These are phyloP conservation scores for Apis cerana DNA, from an alignment of 1,140 invertebrate species.

Conservation along the genomic window DNA sequence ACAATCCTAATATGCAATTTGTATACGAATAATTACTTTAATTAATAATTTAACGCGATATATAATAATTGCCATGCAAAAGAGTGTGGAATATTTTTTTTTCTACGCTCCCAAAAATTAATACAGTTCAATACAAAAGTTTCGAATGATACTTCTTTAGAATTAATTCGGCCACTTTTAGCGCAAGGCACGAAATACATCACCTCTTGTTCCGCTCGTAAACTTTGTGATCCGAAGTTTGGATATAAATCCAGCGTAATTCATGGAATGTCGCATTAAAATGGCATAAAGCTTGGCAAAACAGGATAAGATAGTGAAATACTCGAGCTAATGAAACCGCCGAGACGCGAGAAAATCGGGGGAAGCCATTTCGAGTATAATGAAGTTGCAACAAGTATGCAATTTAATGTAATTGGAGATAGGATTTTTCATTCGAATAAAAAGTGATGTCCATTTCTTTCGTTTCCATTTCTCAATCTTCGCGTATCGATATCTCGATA, in stretches of 20 bases:
- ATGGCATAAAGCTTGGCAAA: background rate
- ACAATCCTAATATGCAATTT: too few species aligned
- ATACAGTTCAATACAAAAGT: too few species aligned
- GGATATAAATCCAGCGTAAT: constrained; percentile 1
- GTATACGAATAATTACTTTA: too few species aligned
- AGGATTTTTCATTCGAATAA: too few species aligned
- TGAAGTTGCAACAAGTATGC: background rate
- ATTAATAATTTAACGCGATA: too few species aligned
- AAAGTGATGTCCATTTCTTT: too few species aligned
- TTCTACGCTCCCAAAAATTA: too few species aligned
- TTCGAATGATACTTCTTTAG: too few species aligned
- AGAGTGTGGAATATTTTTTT: too few species aligned
- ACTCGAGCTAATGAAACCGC: background rate
- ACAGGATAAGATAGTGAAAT: background rate
- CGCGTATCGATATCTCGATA: background rate
- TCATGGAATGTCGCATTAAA: background rate
- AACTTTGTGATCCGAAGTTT: background rate
- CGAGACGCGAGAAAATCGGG: background rate
- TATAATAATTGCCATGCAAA: too few species aligned
- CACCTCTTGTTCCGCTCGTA: background rate
- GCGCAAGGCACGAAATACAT: background rate
- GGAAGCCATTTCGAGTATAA: background rate
- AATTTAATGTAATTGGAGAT: too few species aligned
- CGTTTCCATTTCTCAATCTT: background rate
- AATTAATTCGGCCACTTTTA: background rate